These are phyloP conservation scores for Recurvirostra avosetta DNA, from an alignment of 2,113 vertebrate genomes.

Conservation along the genomic window DNA sequence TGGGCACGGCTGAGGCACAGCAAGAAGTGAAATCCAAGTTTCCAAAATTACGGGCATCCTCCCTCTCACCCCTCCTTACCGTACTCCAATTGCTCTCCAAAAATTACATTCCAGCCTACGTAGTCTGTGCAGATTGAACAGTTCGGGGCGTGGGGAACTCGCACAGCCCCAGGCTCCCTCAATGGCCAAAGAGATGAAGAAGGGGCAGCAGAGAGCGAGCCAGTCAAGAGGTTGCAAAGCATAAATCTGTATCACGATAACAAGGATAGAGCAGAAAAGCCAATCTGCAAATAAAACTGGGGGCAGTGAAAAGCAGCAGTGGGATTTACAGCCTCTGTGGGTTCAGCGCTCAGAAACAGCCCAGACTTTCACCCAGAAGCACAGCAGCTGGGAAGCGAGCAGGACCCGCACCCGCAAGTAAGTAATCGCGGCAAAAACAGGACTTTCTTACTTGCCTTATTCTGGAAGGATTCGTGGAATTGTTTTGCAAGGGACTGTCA, in stretches of 20 bases:
- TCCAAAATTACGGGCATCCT: neutral
- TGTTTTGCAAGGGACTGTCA: neutral
- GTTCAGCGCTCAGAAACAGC: neutral
- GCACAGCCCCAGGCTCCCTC: neutral
- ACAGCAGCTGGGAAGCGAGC: neutral
- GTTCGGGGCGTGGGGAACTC: accelerated
- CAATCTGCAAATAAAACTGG: neutral
- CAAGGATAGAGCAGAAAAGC: neutral
- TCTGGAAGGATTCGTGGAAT: neutral
- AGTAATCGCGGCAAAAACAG: neutral
- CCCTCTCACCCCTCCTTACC: neutral
- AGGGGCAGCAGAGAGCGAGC: neutral
- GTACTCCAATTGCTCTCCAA: neutral
- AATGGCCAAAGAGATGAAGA: neutral
- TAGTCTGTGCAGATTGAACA: neutral
- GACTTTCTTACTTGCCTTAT: neutral
- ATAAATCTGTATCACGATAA: neutral
- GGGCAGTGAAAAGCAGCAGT: neutral
- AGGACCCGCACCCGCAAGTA: neutral
- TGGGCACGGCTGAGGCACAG: neutral
- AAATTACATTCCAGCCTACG: neutral
- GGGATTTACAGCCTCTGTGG: neutral
- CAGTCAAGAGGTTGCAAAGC: neutral
- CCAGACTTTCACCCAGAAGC: neutral
- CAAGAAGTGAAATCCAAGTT: neutral